Percentiles rank a stretch among this genome's conserved stretches.
Conservation (phyloP, 1,140 invertebrate genomes). For the Bombus soroeensis region DNA sequence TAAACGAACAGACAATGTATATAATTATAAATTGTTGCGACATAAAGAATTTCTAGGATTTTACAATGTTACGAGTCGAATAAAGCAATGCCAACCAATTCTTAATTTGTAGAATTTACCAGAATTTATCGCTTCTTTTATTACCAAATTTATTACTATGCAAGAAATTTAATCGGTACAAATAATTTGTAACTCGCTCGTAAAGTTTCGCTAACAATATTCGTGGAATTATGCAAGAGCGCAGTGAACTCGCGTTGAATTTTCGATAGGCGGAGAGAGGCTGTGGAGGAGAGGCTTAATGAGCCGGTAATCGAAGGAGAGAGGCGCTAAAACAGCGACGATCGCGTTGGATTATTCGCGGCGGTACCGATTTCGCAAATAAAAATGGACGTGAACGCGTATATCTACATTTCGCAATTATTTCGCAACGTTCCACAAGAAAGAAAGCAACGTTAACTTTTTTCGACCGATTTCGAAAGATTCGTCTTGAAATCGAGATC, state of each 20-base stretch:
- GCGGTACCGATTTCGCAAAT: conserved; percentile 4
- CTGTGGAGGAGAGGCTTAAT: not conserved
- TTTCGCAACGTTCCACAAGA: not conserved
- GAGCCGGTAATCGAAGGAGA: not conserved
- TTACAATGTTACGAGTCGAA: not conserved
- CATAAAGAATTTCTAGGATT: no score
- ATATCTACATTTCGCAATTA: conserved; percentile 29
- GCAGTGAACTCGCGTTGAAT: not conserved
- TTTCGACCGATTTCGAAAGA: conserved; percentile 10
- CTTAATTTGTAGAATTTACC: not conserved
- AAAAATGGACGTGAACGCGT: conserved; percentile 9
- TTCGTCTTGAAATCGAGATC: not conserved
- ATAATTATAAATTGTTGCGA: no score
- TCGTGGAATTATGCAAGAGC: not conserved
- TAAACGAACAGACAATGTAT: no score
- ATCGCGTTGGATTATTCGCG: not conserved
- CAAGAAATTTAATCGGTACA: not conserved
- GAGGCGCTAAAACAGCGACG: not conserved
- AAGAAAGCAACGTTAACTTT: not conserved
- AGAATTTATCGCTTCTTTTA: not conserved
- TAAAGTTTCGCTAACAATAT: not conserved
- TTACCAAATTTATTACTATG: not conserved
- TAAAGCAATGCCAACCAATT: not conserved
- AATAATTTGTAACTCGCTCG: not conserved
- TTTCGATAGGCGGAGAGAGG: not conserved